Evolutionary conservation across 2,888 invertebrate species (phyloP).

Genomic region (Balanococcus diminutus): DNA sequence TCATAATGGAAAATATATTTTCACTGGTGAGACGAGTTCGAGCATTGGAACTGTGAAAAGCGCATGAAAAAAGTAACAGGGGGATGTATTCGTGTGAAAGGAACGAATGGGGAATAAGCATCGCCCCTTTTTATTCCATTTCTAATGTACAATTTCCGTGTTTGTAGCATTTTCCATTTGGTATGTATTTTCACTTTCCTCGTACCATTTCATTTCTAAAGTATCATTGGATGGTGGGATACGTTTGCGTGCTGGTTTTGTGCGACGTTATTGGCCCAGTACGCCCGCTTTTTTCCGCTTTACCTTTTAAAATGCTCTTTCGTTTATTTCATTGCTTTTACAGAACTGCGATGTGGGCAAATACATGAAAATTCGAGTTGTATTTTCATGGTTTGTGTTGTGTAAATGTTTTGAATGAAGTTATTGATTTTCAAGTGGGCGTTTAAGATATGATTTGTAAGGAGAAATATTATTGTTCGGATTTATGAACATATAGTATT

Average conservation of each 20-base stretch:
- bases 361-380: background rate
- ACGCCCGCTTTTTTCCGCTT: constrained; percentile 6
- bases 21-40: background rate
- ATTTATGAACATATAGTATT: too few species aligned
- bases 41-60: constrained; percentile 6
- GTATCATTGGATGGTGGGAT: constrained; percentile 24
- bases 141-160: constrained; percentile 45
- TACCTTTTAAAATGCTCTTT: constrained; percentile 11
- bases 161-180: constrained; percentile 39
- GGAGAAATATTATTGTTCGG: too few species aligned
- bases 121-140: constrained; percentile 55
- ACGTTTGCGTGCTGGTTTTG: constrained; percentile 29
- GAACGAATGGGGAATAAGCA: constrained; percentile 48
- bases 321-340: constrained; percentile 2
- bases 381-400: background rate
- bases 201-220: constrained; percentile 30
- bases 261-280: background rate
- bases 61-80: constrained; percentile 33
- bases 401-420: too few species aligned
- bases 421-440: too few species aligned
- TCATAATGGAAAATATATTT: background rate
- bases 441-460: too few species aligned
- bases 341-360: background rate
- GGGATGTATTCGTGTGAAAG: constrained; percentile 6
- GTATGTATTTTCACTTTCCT: constrained; percentile 40